Evolutionary conservation across 2,888 invertebrate genomes (phyloP).

Genomic region (Tubulanus polymorphus): DNA sequence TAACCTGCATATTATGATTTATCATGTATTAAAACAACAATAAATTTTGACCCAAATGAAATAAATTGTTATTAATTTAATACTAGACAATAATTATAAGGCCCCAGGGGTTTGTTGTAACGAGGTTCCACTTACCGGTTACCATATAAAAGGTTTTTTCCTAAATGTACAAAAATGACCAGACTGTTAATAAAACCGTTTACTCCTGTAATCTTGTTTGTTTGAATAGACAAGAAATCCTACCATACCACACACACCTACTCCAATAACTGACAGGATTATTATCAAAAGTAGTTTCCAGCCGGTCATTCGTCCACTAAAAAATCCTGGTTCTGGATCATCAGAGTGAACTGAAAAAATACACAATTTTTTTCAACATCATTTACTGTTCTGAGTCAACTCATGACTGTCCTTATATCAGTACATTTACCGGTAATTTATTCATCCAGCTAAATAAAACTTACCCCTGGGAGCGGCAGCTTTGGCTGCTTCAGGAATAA

Average conservation of each 20-base stretch:
- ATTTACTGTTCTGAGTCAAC: background rate
- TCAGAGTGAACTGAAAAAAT: constrained; percentile 70
- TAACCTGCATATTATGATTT: too few species aligned
- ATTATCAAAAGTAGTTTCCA: constrained; percentile 86
- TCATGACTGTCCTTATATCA: too few species aligned
- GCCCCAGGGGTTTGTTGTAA: too few species aligned
- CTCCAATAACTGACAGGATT: constrained; percentile 74
- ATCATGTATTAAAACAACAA: too few species aligned
- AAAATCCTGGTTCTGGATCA: constrained; percentile 64
- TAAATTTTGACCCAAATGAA: too few species aligned
- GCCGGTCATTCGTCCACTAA: constrained; percentile 71
- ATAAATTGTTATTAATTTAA: too few species aligned
- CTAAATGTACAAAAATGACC: background rate
- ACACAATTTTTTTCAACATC: background rate
- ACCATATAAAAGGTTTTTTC: too few species aligned
- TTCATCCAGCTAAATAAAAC: too few species aligned
- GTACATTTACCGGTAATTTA: too few species aligned
- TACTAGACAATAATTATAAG: too few species aligned
- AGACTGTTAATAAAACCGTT: constrained; percentile 79
- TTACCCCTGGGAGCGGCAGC: constrained; percentile 82
- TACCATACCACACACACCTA: constrained; percentile 78
- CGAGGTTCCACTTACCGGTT: too few species aligned
- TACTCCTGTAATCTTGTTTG: constrained; percentile 80
- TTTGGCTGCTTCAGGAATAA: constrained; percentile 82
- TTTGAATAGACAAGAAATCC: constrained; percentile 93